These are phyloP conservation scores for Paraplagusia blochii DNA, from an alignment of 2,113 vertebrate genomes.

Conservation along the genomic window DNA sequence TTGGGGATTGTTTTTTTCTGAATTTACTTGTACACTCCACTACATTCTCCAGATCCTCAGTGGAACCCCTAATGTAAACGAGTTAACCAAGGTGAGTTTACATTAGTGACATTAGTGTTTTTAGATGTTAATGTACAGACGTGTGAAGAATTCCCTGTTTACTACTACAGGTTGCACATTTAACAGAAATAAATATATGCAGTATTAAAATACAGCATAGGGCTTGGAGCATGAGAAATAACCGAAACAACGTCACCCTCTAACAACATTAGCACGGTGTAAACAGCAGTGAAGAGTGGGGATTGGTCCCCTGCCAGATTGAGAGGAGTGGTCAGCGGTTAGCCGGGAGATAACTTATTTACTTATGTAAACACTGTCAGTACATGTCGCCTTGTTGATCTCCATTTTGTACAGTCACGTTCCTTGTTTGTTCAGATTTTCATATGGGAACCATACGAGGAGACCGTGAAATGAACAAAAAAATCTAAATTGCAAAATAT, in stretches of 20 bases:
- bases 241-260: not conserved
- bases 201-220: too few species aligned
- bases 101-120: constrained; percentile 2
- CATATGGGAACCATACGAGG: too few species aligned
- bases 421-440: not conserved
- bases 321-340: too few species aligned
- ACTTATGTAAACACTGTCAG: not conserved
- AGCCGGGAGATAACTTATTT: not conserved
- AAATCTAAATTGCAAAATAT: constrained; percentile 7
- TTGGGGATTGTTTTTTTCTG: constrained; percentile 49
- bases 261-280: not conserved
- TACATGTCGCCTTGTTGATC: too few species aligned
- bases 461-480: not conserved
- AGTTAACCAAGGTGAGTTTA: constrained; percentile 1
- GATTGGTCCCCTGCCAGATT: too few species aligned
- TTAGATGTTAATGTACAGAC: not conserved
- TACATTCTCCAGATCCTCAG: constrained; percentile 57
- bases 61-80: constrained; percentile 43
- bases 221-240: not conserved
- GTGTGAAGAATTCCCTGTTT: too few species aligned
- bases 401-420: too few species aligned
- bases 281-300: too few species aligned
- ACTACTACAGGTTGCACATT: too few species aligned
- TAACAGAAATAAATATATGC: too few species aligned
- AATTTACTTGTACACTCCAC: constrained; percentile 47